These are phyloP conservation scores for Bellardia bayeri DNA, from an alignment of 2,888 invertebrate genomes.

Conservation along the genomic window DNA sequence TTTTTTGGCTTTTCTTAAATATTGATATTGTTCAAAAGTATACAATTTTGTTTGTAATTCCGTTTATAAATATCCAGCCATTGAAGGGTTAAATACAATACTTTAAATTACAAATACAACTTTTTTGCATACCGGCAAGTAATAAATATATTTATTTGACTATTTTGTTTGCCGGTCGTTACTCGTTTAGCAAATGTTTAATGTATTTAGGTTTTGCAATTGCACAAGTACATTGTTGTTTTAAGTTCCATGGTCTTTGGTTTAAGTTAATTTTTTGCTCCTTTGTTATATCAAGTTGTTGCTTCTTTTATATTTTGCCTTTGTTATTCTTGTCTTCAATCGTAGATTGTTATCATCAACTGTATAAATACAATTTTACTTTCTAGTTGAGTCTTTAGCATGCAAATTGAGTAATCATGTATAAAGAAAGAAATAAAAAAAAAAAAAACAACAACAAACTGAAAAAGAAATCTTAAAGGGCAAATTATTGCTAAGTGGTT, in stretches of 20 bases:
- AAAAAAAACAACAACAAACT: slow-evolving; percentile 2
- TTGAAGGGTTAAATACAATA: too few relatives aligned
- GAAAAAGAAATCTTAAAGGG: slow-evolving; percentile 60
- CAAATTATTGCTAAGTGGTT: slow-evolving; percentile 68
- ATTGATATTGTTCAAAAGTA: too few relatives aligned
- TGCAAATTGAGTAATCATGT: slow-evolving; percentile 69
- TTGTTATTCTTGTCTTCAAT: slow-evolving; percentile 47
- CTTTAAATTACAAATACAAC: too few relatives aligned
- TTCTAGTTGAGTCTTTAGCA: slow-evolving; percentile 45
- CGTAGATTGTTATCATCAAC: slow-evolving; percentile 65
- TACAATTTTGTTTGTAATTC: too few relatives aligned
- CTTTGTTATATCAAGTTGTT: slow-evolving; percentile 42
- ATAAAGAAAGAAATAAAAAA: slow-evolving; percentile 13
- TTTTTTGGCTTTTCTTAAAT: too few relatives aligned
- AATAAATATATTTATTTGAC: not conserved
- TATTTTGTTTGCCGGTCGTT: not conserved
- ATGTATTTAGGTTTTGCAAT: slow-evolving; percentile 29
- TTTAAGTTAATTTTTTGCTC: not conserved
- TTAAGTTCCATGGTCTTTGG: slow-evolving; percentile 6
- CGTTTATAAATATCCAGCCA: too few relatives aligned
- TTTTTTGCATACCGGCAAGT: not conserved
- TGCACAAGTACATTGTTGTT: slow-evolving; percentile 8
- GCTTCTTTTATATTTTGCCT: slow-evolving; percentile 14
- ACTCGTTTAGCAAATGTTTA: not conserved
- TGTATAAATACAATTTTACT: slow-evolving; percentile 58